A percentile compares a stretch with the other conserved stretches of the same genome.
Evolutionary conservation across 2,113 vertebrate genomes (phyloP).

Genomic region (Calonectris borealis): DNA sequence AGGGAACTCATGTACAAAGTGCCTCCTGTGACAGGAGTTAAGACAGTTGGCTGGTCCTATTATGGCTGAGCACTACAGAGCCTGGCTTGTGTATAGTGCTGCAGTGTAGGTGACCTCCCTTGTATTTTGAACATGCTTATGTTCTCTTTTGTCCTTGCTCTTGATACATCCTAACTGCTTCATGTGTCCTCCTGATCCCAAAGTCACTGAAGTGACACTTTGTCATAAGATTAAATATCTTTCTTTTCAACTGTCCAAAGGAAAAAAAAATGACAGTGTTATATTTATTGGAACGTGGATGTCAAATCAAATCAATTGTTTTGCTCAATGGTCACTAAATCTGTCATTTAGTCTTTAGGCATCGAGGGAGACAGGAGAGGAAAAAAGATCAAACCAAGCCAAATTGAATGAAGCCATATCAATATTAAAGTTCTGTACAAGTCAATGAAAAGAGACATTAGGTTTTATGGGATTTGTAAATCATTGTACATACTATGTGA

Average conservation of each 20-base stretch:
- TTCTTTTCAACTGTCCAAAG: constrained; percentile 9
- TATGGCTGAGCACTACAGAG: not conserved
- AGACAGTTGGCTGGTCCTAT: not conserved
- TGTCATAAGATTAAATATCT: not conserved
- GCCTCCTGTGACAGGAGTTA: not conserved
- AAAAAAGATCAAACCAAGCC: not conserved
- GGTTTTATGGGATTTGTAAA: constrained; percentile 53
- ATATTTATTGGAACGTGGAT: not conserved
- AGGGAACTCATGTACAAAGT: not conserved
- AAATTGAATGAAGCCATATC: constrained; percentile 29
- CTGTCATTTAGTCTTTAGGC: not conserved
- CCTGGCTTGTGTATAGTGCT: not conserved
- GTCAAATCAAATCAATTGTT: constrained; percentile 52
- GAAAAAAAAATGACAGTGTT: not conserved
- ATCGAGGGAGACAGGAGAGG: not conserved
- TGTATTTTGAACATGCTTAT: not conserved
- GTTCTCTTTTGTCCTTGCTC: not conserved
- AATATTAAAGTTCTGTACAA: constrained; percentile 44
- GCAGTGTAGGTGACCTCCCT: not conserved
- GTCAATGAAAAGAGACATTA: constrained; percentile 48
- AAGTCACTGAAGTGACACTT: constrained; percentile 16
- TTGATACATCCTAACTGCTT: not conserved
- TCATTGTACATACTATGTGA: constrained; percentile 14
- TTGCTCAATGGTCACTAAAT: constrained; percentile 27
- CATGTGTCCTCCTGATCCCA: not conserved